Percentiles rank a stretch among this genome's conserved stretches.
phyloP scores from a whole-genome alignment of 1,140 invertebrate species.

The Catajapyx aquilonaris region DNA sequence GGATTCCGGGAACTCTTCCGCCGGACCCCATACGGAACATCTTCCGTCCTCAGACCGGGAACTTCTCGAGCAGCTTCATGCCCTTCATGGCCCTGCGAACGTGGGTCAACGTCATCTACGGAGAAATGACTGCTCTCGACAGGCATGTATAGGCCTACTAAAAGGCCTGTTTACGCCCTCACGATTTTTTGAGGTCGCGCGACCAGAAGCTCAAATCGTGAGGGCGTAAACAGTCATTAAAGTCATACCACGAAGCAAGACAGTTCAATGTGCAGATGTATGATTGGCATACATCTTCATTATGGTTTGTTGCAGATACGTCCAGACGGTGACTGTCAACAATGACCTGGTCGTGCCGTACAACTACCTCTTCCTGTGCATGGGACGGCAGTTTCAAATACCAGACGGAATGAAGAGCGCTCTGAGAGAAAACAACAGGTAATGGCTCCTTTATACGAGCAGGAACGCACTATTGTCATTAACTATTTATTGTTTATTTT shows the following conservation, averaged over 20 bases:
- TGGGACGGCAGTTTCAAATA: slow-evolving; percentile 34
- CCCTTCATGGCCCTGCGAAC: slow-evolving; percentile 23
- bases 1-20: slow-evolving; percentile 29
- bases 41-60: slow-evolving; percentile 25
- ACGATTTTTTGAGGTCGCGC: no score
- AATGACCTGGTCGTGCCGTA: slow-evolving; percentile 28
- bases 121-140: slow-evolving; percentile 27
- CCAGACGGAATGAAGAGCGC: slow-evolving; percentile 22
- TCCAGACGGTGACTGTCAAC: slow-evolving; percentile 30
- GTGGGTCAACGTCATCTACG: slow-evolving; percentile 30
- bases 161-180: no score
- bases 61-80: slow-evolving; percentile 26
- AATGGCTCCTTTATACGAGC: no score
- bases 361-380: slow-evolving; percentile 34
- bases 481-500: no score
- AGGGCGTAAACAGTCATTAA: no score
- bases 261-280: no score
- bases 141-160: no score
- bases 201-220: no score
- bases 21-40: slow-evolving; percentile 19
- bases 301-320: slow-evolving; percentile 24
- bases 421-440: neutral
- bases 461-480: slow-evolving; percentile 1
- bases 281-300: no score
- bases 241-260: no score